Evolutionary conservation across 2,113 vertebrate species (phyloP), one percentile per base, ranked within the genome.

Genomic region (Carassius gibelio): DNA sequence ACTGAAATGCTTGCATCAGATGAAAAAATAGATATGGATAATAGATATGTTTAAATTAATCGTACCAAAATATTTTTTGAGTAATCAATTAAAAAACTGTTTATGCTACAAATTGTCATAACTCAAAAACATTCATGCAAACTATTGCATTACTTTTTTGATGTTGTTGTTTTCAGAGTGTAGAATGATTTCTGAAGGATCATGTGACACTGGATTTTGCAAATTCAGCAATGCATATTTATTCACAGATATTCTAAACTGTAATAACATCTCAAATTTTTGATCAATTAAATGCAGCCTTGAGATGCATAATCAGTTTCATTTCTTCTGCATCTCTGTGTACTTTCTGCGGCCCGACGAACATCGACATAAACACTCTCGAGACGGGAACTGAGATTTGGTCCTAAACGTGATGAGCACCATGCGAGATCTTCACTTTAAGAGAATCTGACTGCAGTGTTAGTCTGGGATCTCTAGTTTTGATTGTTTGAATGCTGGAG

Each of bases 391-490:
- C 77, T 72, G 75, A 80, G 72, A 80, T 88, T 86, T 86, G 87
- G 87, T 88, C 87, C 87, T 50, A 59, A 66, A 69, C 36, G 64
- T 62, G 83, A 72, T 81, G 83, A 88, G 87, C 87, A 83, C 87
- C 87, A 80, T 75, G 45, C 38, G 75, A 82, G 68, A 76, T 23
- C 14, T 71, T 75, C 68, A 34, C 9, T 8, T 64, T 14, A 26
- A 68, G 26, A 34, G 26, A 21, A 77, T 72, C 78, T 79, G 38
- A 55, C 26, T 62, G 76, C 59, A 75, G 57, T 21, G n/a, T 9
- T 21, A 23, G 21, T 68, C 38, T 13, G 68, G 0, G 55, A 38
- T 57, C 48, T 50, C 55, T 38, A 14, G 55, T 78, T 38, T 30
- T 30, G 74, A 52, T 55, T 76, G 74, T 55, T 50, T 75, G 62